These are phyloP conservation scores for Lasioglossum lativentre DNA, from an alignment of 2,888 invertebrate species.

Conservation along the genomic window DNA sequence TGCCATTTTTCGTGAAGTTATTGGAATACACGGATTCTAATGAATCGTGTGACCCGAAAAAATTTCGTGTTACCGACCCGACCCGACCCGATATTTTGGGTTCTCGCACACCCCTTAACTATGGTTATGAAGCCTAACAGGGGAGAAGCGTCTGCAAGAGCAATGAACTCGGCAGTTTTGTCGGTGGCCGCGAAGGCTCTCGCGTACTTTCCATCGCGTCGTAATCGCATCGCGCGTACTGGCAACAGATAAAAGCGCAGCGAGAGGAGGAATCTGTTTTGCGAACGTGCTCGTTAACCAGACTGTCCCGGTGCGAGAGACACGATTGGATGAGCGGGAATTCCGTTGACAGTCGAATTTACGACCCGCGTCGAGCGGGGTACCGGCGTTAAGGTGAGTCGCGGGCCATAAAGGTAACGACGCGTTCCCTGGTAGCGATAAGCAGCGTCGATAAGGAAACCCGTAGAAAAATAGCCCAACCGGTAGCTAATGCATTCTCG, in stretches of 20 bases:
- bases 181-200: background rate
- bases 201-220: background rate
- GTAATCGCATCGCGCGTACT: background rate
- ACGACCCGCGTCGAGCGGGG: constrained; percentile 1
- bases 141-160: background rate
- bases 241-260: background rate
- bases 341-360: constrained; percentile 29
- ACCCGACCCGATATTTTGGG: too few relatives aligned
- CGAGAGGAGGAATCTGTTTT: constrained; percentile 2
- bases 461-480: background rate
- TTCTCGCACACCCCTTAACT: too few relatives aligned
- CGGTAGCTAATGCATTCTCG: constrained; percentile 28
- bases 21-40: too few relatives aligned
- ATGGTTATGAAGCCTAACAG: background rate
- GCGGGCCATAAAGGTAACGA: constrained; percentile 30
- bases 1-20: too few relatives aligned
- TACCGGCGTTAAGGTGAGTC: constrained; percentile 4
- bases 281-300: background rate
- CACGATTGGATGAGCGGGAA: background rate
- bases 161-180: background rate
- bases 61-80: too few relatives aligned
- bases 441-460: constrained; percentile 30
- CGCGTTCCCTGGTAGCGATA: constrained; percentile 12
- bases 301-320: background rate
- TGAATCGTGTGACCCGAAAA: too few relatives aligned